Base-by-base conservation (phyloP, 23 tunicate genomes). In the Ciona savignyi region DNA sequence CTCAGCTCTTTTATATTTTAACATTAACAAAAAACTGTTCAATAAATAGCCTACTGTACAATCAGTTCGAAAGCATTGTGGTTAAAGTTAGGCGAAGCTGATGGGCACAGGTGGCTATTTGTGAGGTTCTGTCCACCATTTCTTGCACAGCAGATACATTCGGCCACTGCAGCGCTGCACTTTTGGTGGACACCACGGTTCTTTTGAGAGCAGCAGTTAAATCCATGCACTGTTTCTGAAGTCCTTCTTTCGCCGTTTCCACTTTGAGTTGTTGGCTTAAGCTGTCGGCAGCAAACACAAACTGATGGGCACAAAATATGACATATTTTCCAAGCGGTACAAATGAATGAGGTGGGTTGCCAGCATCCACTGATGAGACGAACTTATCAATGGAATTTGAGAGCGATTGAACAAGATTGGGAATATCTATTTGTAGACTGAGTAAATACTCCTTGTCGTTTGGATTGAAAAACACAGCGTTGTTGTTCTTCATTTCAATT, bases 141-240 rank as follows among this genome's bases (percentile, higher is more conserved):
- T 91, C 97, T 42, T 91, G 97, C 76, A 91, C 71, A 29, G 97
- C 86, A 0, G 72, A n/a, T 0, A 75, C 87, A 11, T 80, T 73
- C 6, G 97, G 97, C 97, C 97, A 91, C 30, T 85, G 90, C 76
- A 74, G 68, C 0, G 86, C 91, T 21, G 90, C 89, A 4, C 65
- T 25, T 67, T 90, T 90, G 2, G 90, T 84, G 26, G 90, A 77
- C 20, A 74, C 72, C 3, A 91, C 97, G 1, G 87, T 77, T 49
- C 86, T 69, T 61, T 85, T 84, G 19, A 91, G 70, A 22, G 73
- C 35, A 34, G 73, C 34, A 42, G 86, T 84, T 78, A 91, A 74
- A 19, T 71, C 62, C 2, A 65, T 29, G 60, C 97, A 91, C 20
- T 84, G 91, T 23, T 62, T 78, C 60, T 84, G 66, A 20, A 91